These are phyloP conservation scores for Arge pagana DNA, from an alignment of 2,888 invertebrate genomes.

Conservation along the genomic window DNA sequence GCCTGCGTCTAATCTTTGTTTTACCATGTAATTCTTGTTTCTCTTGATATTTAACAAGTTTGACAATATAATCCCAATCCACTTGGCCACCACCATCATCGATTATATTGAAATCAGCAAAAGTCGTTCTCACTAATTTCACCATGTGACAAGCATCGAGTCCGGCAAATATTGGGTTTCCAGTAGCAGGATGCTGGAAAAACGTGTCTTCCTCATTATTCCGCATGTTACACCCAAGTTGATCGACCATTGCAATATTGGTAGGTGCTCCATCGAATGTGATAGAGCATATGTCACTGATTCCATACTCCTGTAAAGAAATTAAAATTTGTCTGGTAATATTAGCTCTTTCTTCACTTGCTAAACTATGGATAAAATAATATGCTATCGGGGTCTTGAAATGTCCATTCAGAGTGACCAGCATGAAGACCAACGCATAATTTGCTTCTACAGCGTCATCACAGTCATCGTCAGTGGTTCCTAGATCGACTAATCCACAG, in stretches of 20 bases:
- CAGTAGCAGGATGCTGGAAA: conserved; percentile 3
- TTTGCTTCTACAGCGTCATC: conserved; percentile 34
- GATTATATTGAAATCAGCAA: conserved; percentile 8
- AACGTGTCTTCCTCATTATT: conserved; percentile 4
- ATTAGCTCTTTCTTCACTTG: conserved; percentile 33
- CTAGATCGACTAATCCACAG: conserved; percentile 42
- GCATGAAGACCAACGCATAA: conserved; percentile 40
- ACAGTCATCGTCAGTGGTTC: conserved; percentile 31
- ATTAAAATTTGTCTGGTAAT: conserved; percentile 33
- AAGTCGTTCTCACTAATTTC: conserved; percentile 9
- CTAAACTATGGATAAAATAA: conserved; percentile 38
- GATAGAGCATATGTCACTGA: conserved; percentile 29
- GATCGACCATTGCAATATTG: conserved; percentile 31
- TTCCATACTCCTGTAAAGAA: conserved; percentile 34
- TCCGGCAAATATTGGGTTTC: not conserved
- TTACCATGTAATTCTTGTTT: too few relatives aligned
- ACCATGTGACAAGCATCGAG: conserved; percentile 20
- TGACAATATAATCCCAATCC: not conserved
- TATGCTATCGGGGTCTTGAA: conserved; percentile 44
- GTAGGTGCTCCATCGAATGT: conserved; percentile 42
- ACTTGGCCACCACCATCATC: conserved; percentile 7
- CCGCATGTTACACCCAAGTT: conserved; percentile 27
- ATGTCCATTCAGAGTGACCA: conserved; percentile 33
- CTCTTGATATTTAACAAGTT: too few relatives aligned
- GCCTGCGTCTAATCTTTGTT: too few relatives aligned